Evolutionary conservation across 2,797 vertebrate genomes (phyloP), one percentile per base, ranked within the genome.

Genomic region (Tapirus indicus): DNA sequence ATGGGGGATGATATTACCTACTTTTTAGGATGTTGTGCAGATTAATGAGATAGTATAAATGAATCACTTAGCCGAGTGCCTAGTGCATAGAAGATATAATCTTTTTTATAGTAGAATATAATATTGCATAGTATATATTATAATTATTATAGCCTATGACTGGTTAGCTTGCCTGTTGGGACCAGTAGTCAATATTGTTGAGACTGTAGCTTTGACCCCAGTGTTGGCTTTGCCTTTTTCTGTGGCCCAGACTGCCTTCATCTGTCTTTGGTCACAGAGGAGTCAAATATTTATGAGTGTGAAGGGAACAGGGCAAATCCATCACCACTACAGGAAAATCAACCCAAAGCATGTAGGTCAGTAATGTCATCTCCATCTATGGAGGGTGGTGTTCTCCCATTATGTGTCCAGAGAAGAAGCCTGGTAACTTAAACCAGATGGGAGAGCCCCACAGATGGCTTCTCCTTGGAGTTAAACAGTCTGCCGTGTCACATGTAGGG

Each of bases 281-380:
- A 88, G 64, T 77, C 93, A 91, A n/a, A 5, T 78, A 72, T 68
- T 96, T 93, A 60, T 13, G 18, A 88, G 38, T 58, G 7, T 90
- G 69, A 68, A 56, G 20, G 41, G 58, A 94, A 52, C 38, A 54
- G 64, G 62, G 83, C 71, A 95, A 92, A 85, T 52, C 71, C 49
- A 52, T 83, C 44, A 64, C 35, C 35, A 25, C 32, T 41, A 72
- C 64, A 60, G 62, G 92, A 69, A 74, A 91, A 29, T 41, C 52
- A 89, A 0, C 32, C 54, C 75, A 21, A 56, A 54, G 41, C 80
- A 3, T 20, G 64, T 14, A 60, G 71, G 85, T 96, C 95, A 72
- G 60, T 41, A 38, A 74, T 60, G 71, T 58, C 60, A 13, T 38
- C 35, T 49, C 0, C 38, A 10, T 38, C 41, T 16, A 8, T 6